Base-by-base conservation (phyloP, 2,113 vertebrate genomes). In the Pelodiscus sinensis region DNA sequence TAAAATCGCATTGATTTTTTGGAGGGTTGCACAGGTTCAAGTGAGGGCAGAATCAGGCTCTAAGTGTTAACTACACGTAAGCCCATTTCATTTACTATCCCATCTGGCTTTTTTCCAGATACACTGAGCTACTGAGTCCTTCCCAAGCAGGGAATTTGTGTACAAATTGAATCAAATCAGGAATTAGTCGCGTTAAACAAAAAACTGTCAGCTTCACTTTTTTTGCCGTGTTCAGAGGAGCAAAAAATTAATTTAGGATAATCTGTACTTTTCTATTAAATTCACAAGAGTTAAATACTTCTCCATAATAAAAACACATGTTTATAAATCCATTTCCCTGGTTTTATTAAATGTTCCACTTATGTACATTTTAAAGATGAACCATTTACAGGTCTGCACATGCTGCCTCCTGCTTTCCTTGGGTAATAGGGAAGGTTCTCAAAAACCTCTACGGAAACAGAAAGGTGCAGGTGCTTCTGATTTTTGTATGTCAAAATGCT, bases 301-400 rank as follows among this genome's bases (percentile, higher is more conserved):
- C 85, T 92, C 84, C 82, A 52, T 82, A 95, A 97, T 94, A 96
- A 96, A 97, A 93, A 96, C 94, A 18, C 81, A 1, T 92, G 94
- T 96, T 97, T 97, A 97, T 94, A 98, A 98, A 98, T 97, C 95
- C 96, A 97, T 95, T 97, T 97, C 96, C 97, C 97, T 97, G 90
- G 87, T 90, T 98, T 98, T 97, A 98, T 98, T 97, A 97, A 97
- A 97, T 85, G 94, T 94, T 97, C 97, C 97, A 95, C 93, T 88
- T 97, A 91, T 97, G 95, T 98, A 98, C 97, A 97, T 35, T 96
- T 95, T 87, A 91, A 96, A 94, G 96, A 94, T 84, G 96, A 98
- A 96, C 95, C 96, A 94, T 97, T 97, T 96, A 97, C 96, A 98
- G 96, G 97, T 93, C 96, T 96, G 95, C 96, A 94, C 95, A 90